Conservation (phyloP, 2,797 vertebrate species). For the Ceyx erithaca region DNA sequence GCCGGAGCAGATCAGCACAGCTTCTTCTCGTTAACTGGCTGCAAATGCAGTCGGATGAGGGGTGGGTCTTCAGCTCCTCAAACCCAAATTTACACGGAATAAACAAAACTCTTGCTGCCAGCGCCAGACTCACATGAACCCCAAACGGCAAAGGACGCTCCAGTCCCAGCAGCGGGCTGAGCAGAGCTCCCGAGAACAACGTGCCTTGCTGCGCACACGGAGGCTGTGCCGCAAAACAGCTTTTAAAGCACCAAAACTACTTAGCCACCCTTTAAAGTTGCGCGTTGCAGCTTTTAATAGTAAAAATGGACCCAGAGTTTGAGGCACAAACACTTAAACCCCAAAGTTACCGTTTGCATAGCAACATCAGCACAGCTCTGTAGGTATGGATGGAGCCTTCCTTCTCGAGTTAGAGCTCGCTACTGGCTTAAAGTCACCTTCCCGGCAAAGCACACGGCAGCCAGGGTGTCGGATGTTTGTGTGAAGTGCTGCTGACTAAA, state of each 20-base stretch:
- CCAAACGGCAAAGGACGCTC: neutral
- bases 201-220: accelerated
- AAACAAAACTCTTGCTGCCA: neutral
- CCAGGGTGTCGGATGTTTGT: neutral
- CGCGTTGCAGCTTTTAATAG: neutral
- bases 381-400: accelerated
- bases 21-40: neutral
- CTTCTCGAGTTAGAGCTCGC: neutral
- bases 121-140: accelerated
- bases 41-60: neutral
- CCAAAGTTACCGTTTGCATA: neutral
- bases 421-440: neutral
- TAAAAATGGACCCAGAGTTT: neutral
- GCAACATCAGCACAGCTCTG: neutral
- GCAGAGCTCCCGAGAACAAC: neutral
- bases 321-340: neutral
- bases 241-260: too few species aligned
- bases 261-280: neutral
- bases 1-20: neutral
- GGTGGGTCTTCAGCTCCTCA: neutral
- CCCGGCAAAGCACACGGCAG: neutral
- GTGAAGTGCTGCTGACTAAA: neutral
- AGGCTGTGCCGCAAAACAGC: too few species aligned
- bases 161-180: neutral
- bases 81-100: neutral